Base-by-base conservation (phyloP, 1,140 invertebrate species). In the Drosophila trapezifrons region DNA sequence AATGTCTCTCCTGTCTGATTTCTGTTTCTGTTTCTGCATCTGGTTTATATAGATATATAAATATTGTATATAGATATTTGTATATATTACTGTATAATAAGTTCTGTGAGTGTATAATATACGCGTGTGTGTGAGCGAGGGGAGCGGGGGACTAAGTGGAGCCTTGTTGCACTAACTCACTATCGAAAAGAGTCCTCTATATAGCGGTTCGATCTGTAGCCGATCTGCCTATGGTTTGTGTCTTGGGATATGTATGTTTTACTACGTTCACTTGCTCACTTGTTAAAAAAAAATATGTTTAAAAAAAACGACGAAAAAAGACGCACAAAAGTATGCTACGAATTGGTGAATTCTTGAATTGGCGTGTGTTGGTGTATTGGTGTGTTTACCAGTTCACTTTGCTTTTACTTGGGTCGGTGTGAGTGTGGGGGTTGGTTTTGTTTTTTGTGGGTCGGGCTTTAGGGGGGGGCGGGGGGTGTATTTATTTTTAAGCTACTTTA, bases 251-350 rank as follows among this genome's bases (percentile, higher is more conserved):
- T 72, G 69, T 72, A 72, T 81, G 51, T 64, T 65, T 74, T 62
- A 57, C 63, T 73, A 51, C 47, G 22, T 67, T 63, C 43, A 43
- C 55, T 64, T 59, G 67, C 74, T 54, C 18, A 35, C 32, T 54
- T 54, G 32, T 15, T 54, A 18, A 45, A 67, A 43, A 43, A 8
- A 18, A 38, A 58, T 46, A 37, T 10, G 0, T 4, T 13, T 4
- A 3, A 0, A 45, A 56, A 47, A 17, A 8, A 49, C 22, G 22
- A 67, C 45, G 32, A 18, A 15, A 45, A 49, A 45, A 35, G 42
- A 60, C 79, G 83, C 82, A 76, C 66, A 83, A 87, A 82, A 76
- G 65, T 63, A 79, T 69, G 66, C 78, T 82, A 71, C 59, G 32
- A 46, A 13, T 20, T 71, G 35, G 15, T 45, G 47, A 29, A 42